Base-by-base conservation (phyloP, 2,888 invertebrate species). In the Cyclophora albipunctata region DNA sequence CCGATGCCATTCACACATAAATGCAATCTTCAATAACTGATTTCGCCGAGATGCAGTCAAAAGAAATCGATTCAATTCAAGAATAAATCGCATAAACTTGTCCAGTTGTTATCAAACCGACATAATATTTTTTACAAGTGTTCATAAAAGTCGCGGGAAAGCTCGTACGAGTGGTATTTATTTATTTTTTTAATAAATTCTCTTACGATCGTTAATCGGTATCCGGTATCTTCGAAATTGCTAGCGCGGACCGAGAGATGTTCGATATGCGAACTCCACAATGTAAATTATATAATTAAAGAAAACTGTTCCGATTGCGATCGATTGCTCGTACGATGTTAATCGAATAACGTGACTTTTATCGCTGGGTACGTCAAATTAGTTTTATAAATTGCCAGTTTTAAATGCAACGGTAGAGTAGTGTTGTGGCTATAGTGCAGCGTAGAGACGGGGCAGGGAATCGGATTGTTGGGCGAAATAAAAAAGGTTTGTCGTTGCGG, bases 211-310 rank as follows among this genome's bases (percentile, higher is more conserved):
- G 69, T 53, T 66, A 71, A 75, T 78, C 78, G 71, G 69, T 70
- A 73, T 72, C 67, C 77, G 76, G 70, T 78, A 84, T 84, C 83
- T 77, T 69, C 77, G 69, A 80, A 83, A 82, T 82, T 81, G 74
- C 79, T 74, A 78, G 80, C 72, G 74, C 72, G 69, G 69, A 60
- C 67, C 64, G 66, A 62, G 64, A 78, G 81, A 87, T 85, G 66
- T 68, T 66, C 68, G 84, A 84, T 84, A 79, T 54, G 66, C 58
- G 64, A 51, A 64, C 64, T 68, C 67, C 73, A 79, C 78, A 80
- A 80, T 78, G 81, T 81, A 81, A 85, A 84, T 84, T 81, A 79
- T 84, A 78, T 83, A 84, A 86, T 86, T 86, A 86, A 84, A 83
- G 83, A 81, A 81, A 82, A 77, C 73, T 72, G 75, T 68, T 55